Base-by-base conservation (phyloP, 2,888 invertebrate species). In the Smittia aterrima region DNA sequence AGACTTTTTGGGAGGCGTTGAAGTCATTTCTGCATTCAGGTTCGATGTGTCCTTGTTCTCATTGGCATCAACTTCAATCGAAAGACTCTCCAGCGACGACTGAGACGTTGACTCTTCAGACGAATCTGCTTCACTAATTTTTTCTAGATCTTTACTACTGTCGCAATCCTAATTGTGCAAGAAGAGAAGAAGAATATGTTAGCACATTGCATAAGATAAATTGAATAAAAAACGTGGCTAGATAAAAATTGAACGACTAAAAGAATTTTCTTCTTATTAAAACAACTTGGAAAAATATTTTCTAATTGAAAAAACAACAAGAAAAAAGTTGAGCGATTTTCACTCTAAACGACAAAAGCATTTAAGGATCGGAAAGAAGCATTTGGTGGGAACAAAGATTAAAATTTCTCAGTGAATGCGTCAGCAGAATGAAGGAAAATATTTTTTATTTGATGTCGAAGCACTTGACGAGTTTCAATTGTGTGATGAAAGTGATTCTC, bases 11-110 rank as follows among this genome's bases (percentile, higher is more conserved):
- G 70, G 70, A 9, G 70, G 54, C 6, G 18, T 1, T 54, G 27
- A 2, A 3, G 11, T n/a, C 0, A 41, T 4, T 32, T 68, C 68
- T 32, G 32, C 6, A 27, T 41, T 41, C 11, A 71, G 54, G 54
- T 71, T 71, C 47, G 70, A 71, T 4, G 70, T 71, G 18, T 71
- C 70, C 11, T 22, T 53, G 22, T 71, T 71, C 11, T 71, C 70
- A 54, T 71, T 71, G 7, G 70, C 16, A 54, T 71, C 54, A 11
- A 71, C 27, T n/a, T 68, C 68, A 20, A 54, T 71, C 24, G 18
- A 22, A 20, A 58, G 20, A 13, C 58, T 66, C 25, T 25, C 32
- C 4, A 25, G n/a, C 24, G 66, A 25, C 25, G 66, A 25, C 22
- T 24, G 25, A n/a, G 25, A 20, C 27, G 32, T 66, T 25, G 66